Conservation (phyloP, 2,888 invertebrate species). For the Macrophya alboannulata region DNA sequence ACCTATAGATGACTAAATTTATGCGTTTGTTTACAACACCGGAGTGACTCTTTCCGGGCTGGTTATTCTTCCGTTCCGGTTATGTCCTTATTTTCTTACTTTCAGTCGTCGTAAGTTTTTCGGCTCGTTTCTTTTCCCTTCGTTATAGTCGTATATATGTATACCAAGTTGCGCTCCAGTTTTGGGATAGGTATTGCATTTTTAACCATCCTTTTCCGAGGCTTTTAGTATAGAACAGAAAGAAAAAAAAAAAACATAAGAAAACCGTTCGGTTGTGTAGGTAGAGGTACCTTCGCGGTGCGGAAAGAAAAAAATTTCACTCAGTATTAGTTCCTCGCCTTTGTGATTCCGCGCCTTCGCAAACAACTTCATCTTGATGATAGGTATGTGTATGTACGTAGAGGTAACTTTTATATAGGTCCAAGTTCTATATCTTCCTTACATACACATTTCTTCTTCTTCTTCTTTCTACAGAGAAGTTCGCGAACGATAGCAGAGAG, state of each 20-base stretch:
- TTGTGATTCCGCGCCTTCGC: constrained; percentile 41
- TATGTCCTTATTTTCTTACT: constrained; percentile 58
- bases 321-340: constrained; percentile 25
- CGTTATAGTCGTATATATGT: background rate
- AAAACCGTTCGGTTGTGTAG: background rate
- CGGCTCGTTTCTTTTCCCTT: constrained; percentile 18
- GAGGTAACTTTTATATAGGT: constrained; percentile 15
- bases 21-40: constrained; percentile 66
- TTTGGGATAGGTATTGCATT: constrained; percentile 46
- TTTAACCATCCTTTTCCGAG: constrained; percentile 43
- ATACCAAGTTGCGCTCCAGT: constrained; percentile 34
- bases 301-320: constrained; percentile 15
- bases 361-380: constrained; percentile 48
- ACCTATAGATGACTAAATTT: constrained; percentile 61
- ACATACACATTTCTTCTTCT: background rate
- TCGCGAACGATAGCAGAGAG: constrained; percentile 29
- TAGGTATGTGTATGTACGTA: constrained; percentile 13
- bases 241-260: background rate
- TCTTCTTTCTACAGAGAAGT: background rate
- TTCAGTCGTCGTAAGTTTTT: constrained; percentile 53
- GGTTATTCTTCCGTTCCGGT: constrained; percentile 28
- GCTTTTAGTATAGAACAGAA: background rate
- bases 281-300: constrained; percentile 19
- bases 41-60: constrained; percentile 9
- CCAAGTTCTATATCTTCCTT: background rate